Percentiles rank a stretch among this genome's conserved stretches.
phyloP scores from a whole-genome alignment of 1,140 invertebrate genomes.

The Tetramorium alpestre region DNA sequence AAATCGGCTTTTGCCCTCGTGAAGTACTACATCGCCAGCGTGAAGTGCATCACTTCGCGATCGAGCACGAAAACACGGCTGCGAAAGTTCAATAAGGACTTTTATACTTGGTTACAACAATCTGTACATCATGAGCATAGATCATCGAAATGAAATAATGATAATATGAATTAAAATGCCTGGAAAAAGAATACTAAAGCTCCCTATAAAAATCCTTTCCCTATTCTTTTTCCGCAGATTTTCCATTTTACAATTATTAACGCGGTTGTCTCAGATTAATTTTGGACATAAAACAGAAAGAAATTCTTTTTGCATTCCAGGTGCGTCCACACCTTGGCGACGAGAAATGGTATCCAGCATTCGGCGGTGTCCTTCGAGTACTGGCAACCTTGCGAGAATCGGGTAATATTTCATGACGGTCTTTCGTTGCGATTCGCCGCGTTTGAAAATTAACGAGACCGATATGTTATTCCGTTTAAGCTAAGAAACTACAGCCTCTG shows the following conservation, averaged over 20 bases:
- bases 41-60: constrained; percentile 84
- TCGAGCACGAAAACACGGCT: constrained; percentile 79
- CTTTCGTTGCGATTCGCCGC: constrained; percentile 23
- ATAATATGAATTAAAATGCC: not conserved
- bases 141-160: constrained; percentile 62
- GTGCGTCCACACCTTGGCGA: constrained; percentile 87
- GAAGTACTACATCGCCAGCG: constrained; percentile 86
- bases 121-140: constrained; percentile 73
- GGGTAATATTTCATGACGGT: constrained; percentile 72
- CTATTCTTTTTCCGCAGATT: not conserved
- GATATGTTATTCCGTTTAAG: constrained; percentile 53
- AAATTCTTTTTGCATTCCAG: constrained; percentile 63
- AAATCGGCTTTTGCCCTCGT: constrained; percentile 86
- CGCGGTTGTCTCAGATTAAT: constrained; percentile 12
- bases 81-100: constrained; percentile 86
- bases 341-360: constrained; percentile 88
- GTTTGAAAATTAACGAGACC: constrained; percentile 45
- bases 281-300: not conserved
- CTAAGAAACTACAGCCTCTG: constrained; percentile 31
- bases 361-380: constrained; percentile 87
- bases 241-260: not conserved
- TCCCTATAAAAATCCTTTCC: not conserved
- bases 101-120: constrained; percentile 86
- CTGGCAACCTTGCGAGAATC: constrained; percentile 85
- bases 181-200: not conserved